Base-by-base conservation (phyloP, 2,113 vertebrate species). In the Epinephelus lanceolatus region DNA sequence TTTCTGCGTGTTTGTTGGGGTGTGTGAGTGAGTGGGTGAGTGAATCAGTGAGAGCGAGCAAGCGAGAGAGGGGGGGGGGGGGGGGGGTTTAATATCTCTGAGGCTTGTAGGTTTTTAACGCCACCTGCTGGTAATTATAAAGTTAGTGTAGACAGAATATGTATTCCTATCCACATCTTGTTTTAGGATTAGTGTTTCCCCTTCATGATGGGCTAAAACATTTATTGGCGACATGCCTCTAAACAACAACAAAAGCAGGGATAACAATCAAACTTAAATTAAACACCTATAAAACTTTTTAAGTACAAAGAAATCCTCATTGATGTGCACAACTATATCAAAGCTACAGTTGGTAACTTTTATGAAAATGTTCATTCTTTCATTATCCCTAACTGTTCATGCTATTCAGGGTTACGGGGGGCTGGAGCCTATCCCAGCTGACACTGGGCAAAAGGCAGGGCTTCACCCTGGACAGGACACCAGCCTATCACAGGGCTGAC, bases 71-170 rank as follows among this genome's bases (percentile, higher is more conserved):
- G 2, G 5, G 1, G 8, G 23, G 8, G 40, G 37, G 1, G 8
- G n/a, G 27, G 47, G 23, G 18, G 14, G 27, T 76, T 37, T 47
- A 66, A n/a, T 27, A 23, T 47, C 12, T 72, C 53, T 49, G 19
- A 55, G 47, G 25, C 25, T 72, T 45, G 47, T 57, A 40, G 70
- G 66, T 71, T 80, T 78, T 82, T 76, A 88, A 42, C 53, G 81
- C 89, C 88, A 42, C 80, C 92, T 84, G 25, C 85, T 93, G 89
- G 91, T 86, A 56, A 74, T 51, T 71, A 55, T 21, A 66, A 56
- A 62, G 51, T 67, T 17, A 60, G 14, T 62, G 21, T 14, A 25
- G 27, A 65, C 14, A 55, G 23, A 56, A 25, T 13, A 51, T 19
- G 57, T 42, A 19, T 63, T 59, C 3, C n/a, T 15, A 25, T 65